Percentiles rank a stretch among this genome's conserved stretches.
These are phyloP conservation scores for Eubasilissa regina DNA, from an alignment of 1,140 invertebrate genomes.

Conservation along the genomic window DNA sequence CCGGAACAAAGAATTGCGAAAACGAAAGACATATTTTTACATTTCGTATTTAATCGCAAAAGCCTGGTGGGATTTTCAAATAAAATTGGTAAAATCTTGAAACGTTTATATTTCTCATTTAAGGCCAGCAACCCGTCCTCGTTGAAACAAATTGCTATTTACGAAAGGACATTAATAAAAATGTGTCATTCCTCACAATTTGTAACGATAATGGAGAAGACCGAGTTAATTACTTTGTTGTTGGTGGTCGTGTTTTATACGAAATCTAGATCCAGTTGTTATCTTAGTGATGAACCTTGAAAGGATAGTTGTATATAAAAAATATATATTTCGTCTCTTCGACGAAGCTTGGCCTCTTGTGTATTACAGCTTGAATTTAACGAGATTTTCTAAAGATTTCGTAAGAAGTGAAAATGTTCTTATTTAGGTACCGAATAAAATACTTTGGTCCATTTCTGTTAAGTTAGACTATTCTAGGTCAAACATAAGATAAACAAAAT, in stretches of 20 bases:
- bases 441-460: no score
- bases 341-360: background rate
- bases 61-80: constrained; percentile 13
- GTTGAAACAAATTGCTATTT: background rate
- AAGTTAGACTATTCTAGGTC: no score
- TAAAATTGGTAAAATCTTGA: constrained; percentile 23
- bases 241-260: constrained; percentile 7
- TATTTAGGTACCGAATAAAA: background rate
- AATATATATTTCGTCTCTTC: background rate
- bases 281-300: background rate
- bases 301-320: background rate
- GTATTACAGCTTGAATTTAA: background rate
- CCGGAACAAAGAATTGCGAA: no score
- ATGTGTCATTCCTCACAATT: background rate
- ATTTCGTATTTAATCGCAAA: background rate
- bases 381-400: background rate
- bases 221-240: constrained; percentile 6
- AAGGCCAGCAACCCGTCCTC: constrained; percentile 8
- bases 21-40: background rate
- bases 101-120: constrained; percentile 36
- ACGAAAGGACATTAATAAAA: background rate
- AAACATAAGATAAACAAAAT: no score
- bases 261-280: background rate
- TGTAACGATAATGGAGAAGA: background rate
- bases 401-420: background rate